phyloP scores from a whole-genome alignment of 2,113 vertebrate genomes.

The Halichoerus grypus region DNA sequence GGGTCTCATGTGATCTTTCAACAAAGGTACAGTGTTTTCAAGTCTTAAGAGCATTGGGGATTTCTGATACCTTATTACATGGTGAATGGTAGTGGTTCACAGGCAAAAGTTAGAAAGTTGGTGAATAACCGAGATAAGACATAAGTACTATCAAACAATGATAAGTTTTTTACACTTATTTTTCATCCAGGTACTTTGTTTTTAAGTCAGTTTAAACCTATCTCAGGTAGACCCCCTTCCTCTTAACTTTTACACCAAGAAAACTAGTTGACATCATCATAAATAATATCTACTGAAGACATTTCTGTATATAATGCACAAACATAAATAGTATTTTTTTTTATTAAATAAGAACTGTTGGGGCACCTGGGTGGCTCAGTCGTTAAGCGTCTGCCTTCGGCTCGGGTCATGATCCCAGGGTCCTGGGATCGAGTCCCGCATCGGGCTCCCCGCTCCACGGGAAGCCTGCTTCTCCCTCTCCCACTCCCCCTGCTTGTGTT shows the following conservation, averaged over 20 bases:
- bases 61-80: neutral
- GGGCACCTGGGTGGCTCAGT: no score
- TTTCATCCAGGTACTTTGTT: conserved; percentile 21
- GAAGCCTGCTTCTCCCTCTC: no score
- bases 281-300: neutral
- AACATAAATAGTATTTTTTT: neutral
- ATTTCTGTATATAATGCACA: neutral
- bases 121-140: neutral
- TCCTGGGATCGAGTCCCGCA: no score
- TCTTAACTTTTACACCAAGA: neutral
- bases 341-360: no score
- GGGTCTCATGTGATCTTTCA: neutral
- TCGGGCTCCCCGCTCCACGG: no score
- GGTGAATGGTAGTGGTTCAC: neutral
- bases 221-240: neutral
- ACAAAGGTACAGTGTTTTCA: conserved; percentile 4
- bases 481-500: no score
- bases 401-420: no score
- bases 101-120: neutral
- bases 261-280: neutral
- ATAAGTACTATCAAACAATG: neutral
- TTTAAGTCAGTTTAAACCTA: neutral
- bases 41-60: neutral
- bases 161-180: neutral
- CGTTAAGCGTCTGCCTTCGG: no score